Base-by-base conservation (phyloP, 2,113 vertebrate genomes). In the Danionella cerebrum region DNA sequence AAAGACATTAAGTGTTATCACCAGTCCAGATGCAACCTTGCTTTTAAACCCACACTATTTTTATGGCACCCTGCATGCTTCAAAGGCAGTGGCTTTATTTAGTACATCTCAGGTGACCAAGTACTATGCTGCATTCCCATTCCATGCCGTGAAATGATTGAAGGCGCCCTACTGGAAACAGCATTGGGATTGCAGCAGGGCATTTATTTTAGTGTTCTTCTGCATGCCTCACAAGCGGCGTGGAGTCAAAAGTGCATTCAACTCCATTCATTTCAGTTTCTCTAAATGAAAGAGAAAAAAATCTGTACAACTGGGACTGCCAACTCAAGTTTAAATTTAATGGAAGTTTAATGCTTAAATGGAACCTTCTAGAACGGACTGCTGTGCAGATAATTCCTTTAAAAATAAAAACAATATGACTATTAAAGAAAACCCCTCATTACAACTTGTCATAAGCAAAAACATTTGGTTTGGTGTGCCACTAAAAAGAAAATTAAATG, bases 81-180 rank as follows among this genome's bases (percentile, higher is more conserved):
- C 67, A 73, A 67, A 71, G 52, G 51, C 57, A 31, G 18, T 12
- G 42, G 18, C 63, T 74, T 68, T 71, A 64, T 71, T 67, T 73
- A 77, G 73, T 35, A 47, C 8, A 41, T 45, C 62, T 74, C 65
- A 74, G 48, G 67, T 65, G 57, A 75, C 67, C 35, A 24, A n/a
- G 60, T 65, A 54, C 66, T 65, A 65, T 45, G 39, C 54, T 38
- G 73, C 65, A 75, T 72, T 78, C 69, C 18, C 36, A 72, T 70
- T 75, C 70, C 72, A 72, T 74, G 58, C 69, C 55, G 8, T 42
- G 65, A 44, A 47, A 74, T 67, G 57, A 63, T 51, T 44, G 71
- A 63, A 44, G 67, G 72, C 27, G 44, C 39, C 38, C 62, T 70
- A 50, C 48, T 57, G 62, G 74, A 29, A 69, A 69, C 67, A 65